Evolutionary conservation across 2,797 vertebrate species (phyloP), one percentile per base, ranked within the genome.

Genomic region (Coregonus sp.): DNA sequence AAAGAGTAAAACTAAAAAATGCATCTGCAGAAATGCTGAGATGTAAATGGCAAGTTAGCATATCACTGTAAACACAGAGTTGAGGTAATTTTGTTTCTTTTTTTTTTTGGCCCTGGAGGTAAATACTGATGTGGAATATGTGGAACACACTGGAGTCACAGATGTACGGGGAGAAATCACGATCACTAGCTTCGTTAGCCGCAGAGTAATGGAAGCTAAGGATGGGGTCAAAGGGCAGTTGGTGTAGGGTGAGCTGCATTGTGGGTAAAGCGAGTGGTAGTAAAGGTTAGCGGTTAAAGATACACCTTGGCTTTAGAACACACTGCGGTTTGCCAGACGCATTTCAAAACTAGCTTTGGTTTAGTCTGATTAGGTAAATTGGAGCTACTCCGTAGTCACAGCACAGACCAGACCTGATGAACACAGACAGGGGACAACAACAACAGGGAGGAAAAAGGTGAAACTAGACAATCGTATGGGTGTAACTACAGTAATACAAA

Each of bases 331-430:
- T 79, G 81, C 74, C 47, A 72, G 82, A 81, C 80, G 86, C 85
- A 90, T 87, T 87, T 89, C 74, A 81, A 89, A 89, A 87, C 82
- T 87, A 87, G 86, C 93, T 94, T 95, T 95, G 94, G 93, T 94
- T 92, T 83, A 84, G 89, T 89, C 88, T 85, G 86, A 78, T 84
- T 31, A 85, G 80, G 82, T 84, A 87, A 82, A 80, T 81, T 74
- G 84, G 78, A 86, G 82, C 81, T 85, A 78, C 82, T 87, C 80
- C 82, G 29, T 77, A 69, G 80, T 75, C 86, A 82, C 82, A 78
- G 75, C 82, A 84, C 83, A 86, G 84, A 89, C 80, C 80, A 82
- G 87, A 85, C 83, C 85, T 78, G 84, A 85, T 71, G 73, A 25
- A 70, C 81, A 66, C 80, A 29, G 75, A 80, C 79, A 75, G 81